Evolutionary conservation across 2,888 invertebrate genomes (phyloP).

Genomic region (Apamea sordens): DNA sequence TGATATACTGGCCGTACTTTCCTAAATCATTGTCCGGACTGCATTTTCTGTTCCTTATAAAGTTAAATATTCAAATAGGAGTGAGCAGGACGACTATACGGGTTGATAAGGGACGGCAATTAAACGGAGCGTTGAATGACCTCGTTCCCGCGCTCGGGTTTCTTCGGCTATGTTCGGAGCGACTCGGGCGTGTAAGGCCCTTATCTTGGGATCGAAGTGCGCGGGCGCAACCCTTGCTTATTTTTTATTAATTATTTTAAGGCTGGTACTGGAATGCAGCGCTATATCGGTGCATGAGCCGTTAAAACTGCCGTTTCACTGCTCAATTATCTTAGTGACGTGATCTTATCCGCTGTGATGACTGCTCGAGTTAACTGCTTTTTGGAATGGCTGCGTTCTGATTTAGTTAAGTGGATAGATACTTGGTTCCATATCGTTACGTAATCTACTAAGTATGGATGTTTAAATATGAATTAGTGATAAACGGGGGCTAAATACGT

Average conservation of each 20-base stretch:
- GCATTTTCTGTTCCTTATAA: conserved; percentile 79
- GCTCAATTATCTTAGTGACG: conserved; percentile 71
- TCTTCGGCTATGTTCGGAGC: conserved; percentile 79
- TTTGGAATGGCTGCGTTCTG: conserved; percentile 58
- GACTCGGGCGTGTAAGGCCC: conserved; percentile 76
- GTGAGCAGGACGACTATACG: conserved; percentile 74
- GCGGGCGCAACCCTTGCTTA: conserved; percentile 82
- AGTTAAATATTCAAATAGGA: conserved; percentile 82
- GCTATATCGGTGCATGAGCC: conserved; percentile 46
- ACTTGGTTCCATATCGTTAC: conserved; percentile 58
- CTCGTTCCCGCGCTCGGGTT: conserved; percentile 82
- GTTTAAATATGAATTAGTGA: conserved; percentile 63
- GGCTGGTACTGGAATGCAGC: conserved; percentile 70
- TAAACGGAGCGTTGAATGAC: conserved; percentile 80
- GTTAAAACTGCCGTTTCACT: conserved; percentile 67
- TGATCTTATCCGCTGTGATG: conserved; percentile 66
- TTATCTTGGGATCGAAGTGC: conserved; percentile 85
- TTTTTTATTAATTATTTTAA: conserved; percentile 64
- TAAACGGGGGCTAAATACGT: conserved; percentile 38
- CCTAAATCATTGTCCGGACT: conserved; percentile 82
- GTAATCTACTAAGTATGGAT: conserved; percentile 55
- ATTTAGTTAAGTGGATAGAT: conserved; percentile 63
- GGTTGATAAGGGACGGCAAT: conserved; percentile 84
- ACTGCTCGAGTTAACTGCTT: conserved; percentile 54
- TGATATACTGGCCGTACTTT: conserved; percentile 77